Conservation (phyloP, 2,113 vertebrate genomes). For the Perognathus longimembris region DNA sequence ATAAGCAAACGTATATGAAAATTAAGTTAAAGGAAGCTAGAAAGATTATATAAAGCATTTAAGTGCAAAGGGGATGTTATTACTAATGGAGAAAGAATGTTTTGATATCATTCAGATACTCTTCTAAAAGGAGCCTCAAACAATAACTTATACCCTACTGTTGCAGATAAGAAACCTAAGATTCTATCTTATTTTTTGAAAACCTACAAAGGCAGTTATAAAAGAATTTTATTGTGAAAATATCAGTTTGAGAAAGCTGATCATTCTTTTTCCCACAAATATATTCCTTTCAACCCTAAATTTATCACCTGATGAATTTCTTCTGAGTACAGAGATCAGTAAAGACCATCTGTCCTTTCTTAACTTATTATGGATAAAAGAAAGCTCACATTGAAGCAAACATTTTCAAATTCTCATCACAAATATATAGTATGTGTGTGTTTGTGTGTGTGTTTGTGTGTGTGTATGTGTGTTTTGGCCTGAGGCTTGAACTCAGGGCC, state of each 20-base stretch:
- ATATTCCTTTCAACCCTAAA: background rate
- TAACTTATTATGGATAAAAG: slow-evolving; percentile 21
- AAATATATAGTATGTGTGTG: background rate
- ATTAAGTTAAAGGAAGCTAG: slow-evolving; percentile 15
- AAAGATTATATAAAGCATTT: background rate
- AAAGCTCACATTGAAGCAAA: background rate
- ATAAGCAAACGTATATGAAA: background rate
- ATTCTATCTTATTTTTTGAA: background rate
- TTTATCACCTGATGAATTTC: slow-evolving; percentile 3
- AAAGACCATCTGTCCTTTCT: background rate
- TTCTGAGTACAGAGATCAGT: background rate
- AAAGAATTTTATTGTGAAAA: background rate
- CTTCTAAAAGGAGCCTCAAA: background rate
- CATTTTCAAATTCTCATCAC: background rate
- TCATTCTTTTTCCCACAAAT: background rate
- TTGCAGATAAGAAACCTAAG: background rate
- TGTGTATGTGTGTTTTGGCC: too few species aligned
- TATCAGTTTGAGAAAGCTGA: background rate
- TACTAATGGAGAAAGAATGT: background rate
- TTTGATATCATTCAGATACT: slow-evolving; percentile 23
- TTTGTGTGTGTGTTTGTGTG: too few species aligned
- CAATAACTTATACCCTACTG: background rate
- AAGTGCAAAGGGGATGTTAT: background rate
- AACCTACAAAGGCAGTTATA: background rate
- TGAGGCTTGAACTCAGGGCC: too few species aligned